Percentiles rank a stretch among this genome's conserved stretches.
Evolutionary conservation across 2,113 vertebrate genomes (phyloP).

Genomic region (Haemorhous mexicanus): DNA sequence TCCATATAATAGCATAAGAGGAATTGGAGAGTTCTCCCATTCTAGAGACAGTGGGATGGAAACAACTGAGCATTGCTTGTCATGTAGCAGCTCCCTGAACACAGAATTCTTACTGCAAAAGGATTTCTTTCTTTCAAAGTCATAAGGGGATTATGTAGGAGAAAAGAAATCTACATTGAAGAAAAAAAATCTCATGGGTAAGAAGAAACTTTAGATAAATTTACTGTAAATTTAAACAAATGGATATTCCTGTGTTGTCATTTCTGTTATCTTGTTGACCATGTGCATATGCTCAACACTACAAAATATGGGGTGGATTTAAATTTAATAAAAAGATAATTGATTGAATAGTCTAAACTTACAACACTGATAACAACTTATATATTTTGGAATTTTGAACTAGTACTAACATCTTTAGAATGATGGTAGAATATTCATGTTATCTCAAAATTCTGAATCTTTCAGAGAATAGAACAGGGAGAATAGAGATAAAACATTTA

Average conservation of each 20-base stretch:
- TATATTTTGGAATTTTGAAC: not conserved
- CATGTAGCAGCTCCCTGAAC: not conserved
- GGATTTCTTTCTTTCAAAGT: not conserved
- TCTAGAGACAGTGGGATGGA: not conserved
- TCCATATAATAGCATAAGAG: not conserved
- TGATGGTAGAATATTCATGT: not conserved
- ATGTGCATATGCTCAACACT: not conserved
- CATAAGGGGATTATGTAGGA: not conserved
- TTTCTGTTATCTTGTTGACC: not conserved
- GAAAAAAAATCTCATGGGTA: not conserved
- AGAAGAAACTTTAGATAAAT: not conserved
- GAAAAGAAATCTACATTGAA: not conserved
- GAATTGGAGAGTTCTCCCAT: not conserved
- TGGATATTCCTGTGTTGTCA: not conserved
- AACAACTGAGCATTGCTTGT: not conserved
- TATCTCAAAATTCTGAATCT: not conserved
- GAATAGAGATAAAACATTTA: not conserved
- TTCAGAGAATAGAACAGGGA: not conserved
- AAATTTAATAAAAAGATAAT: not conserved
- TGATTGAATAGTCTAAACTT: not conserved
- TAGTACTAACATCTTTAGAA: not conserved
- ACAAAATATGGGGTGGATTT: not conserved
- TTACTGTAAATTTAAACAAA: not conserved
- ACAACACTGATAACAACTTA: not conserved
- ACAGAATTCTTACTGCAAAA: not conserved